Conservation (phyloP, 2,113 vertebrate genomes). For the Scolopax mira region DNA sequence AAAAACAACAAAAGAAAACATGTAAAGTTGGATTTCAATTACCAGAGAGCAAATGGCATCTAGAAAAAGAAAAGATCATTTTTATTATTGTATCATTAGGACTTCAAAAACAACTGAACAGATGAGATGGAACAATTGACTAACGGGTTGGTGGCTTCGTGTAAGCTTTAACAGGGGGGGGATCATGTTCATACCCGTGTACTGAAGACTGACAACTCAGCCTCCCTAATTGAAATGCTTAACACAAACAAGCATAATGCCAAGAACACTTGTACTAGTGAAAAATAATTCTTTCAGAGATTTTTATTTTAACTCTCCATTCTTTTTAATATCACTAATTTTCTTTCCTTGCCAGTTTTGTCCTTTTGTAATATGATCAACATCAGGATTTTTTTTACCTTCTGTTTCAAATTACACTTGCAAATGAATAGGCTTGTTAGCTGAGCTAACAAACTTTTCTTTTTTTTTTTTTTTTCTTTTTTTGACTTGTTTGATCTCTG, state of each 20-base stretch:
- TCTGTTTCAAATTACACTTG: constrained; percentile 34
- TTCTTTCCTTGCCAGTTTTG: constrained; percentile 4
- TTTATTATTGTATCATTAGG: background rate
- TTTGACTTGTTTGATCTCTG: constrained; percentile 18
- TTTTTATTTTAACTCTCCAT: constrained; percentile 13
- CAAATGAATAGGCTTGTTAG: constrained; percentile 20
- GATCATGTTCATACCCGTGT: fast-evolving
- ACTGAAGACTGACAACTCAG: background rate
- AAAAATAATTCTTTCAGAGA: background rate
- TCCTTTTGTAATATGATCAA: background rate
- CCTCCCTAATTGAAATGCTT: background rate
- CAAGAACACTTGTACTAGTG: background rate
- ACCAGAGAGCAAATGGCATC: background rate
- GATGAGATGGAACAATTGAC: background rate
- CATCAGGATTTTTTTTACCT: background rate
- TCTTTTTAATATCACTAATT: constrained; percentile 9
- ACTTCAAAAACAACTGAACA: background rate
- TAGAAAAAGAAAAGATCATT: background rate
- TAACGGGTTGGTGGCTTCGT: fast-evolving
- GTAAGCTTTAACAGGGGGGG: background rate
- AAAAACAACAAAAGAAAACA: background rate
- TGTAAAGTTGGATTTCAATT: background rate
- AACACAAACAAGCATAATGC: background rate
- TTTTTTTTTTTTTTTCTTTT: background rate
- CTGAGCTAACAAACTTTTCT: background rate